Percentiles rank a stretch among this genome's conserved stretches.
phyloP scores from a whole-genome alignment of 2,797 vertebrate genomes.

The Poeciliopsis infans region DNA sequence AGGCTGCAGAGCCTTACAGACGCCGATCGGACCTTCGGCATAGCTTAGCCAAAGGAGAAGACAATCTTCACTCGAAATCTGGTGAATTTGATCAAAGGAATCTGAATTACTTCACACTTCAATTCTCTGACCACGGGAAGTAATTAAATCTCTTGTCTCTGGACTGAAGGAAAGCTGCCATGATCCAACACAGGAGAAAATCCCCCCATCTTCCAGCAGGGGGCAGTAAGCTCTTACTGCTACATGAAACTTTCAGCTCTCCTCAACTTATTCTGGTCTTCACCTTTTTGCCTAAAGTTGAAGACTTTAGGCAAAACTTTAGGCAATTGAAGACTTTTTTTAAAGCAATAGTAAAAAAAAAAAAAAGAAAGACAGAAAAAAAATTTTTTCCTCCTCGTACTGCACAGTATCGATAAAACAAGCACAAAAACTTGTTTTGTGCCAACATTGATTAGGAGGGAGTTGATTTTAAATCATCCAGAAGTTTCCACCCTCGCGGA shows the following conservation, averaged over 20 bases:
- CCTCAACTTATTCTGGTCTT: not conserved
- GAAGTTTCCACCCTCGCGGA: not conserved
- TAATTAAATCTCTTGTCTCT: not conserved
- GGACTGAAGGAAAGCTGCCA: not conserved
- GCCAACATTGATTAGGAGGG: not conserved
- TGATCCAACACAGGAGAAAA: not conserved
- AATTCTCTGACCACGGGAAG: not conserved
- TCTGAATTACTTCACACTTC: not conserved
- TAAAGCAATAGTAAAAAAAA: not conserved
- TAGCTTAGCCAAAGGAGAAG: not conserved
- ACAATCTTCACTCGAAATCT: not conserved
- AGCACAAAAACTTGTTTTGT: not conserved
- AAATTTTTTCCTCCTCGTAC: not conserved
- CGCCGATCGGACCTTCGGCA: not conserved
- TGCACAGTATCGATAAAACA: not conserved
- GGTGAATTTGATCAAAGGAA: not conserved
- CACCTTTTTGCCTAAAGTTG: not conserved
- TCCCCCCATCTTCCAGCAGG: slow-evolving; percentile 41
- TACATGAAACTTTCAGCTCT: slow-evolving; percentile 6
- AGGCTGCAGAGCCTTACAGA: not conserved
- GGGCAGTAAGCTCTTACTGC: slow-evolving; percentile 38
- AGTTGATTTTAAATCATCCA: not conserved
- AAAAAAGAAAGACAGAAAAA: not conserved
- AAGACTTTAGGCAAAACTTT: no score
- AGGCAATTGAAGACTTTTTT: no score